Percentiles rank a stretch among this genome's conserved stretches.
phyloP scores from a whole-genome alignment of 2,888 invertebrate species.

The Allolobophora icterica region DNA sequence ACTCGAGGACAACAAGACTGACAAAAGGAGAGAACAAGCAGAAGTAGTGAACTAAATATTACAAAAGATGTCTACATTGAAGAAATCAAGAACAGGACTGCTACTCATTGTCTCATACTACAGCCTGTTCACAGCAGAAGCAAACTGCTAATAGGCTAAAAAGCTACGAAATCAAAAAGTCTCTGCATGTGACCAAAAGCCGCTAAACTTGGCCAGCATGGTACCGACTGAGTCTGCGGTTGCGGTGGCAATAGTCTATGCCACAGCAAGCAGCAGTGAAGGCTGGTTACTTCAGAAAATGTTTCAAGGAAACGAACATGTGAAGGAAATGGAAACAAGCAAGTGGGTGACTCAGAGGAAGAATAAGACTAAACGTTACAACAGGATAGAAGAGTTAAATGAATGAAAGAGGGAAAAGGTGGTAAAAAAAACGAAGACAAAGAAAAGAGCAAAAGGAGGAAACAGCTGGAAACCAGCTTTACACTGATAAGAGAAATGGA shows the following conservation, averaged over 20 bases:
- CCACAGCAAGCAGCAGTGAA: not conserved
- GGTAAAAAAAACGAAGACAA: not conserved
- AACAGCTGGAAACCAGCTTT: not conserved
- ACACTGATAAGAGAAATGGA: not conserved
- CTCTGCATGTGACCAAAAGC: not conserved
- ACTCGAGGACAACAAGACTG: too few species aligned
- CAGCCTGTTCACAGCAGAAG: not conserved
- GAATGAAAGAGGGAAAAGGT: not conserved
- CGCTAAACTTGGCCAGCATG: not conserved
- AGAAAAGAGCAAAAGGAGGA: constrained; percentile 12
- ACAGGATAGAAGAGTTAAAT: not conserved
- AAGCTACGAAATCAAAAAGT: not conserved
- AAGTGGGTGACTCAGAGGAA: not conserved
- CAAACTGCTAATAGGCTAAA: not conserved
- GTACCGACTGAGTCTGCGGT: not conserved
- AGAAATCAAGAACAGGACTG: not conserved
- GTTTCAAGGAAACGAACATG: not conserved
- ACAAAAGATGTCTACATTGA: not conserved
- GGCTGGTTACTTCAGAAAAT: not conserved
- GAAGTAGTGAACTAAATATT: not conserved
- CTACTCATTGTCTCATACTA: not conserved
- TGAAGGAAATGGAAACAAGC: not conserved
- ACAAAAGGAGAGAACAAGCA: not conserved
- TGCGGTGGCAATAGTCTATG: not conserved
- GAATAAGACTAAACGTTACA: not conserved